Base-by-base conservation (phyloP, 2,797 vertebrate species). In the Botia kubotai region DNA sequence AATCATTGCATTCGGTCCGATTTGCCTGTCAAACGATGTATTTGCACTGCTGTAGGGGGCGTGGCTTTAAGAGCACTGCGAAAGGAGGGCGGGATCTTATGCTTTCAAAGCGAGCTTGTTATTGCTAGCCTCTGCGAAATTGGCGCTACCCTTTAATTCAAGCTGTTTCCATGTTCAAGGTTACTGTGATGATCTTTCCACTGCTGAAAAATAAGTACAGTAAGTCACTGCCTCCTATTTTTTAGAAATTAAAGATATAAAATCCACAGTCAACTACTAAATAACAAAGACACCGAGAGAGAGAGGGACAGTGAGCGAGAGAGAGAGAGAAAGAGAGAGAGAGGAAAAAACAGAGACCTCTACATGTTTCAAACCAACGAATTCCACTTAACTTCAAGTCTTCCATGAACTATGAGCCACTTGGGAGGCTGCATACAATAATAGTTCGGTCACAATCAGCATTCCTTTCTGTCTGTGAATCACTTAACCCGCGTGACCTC, bases 401-500 rank as follows among this genome's bases (percentile, higher is more conserved):
- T 65, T 79, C 29, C 46, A 55, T 53, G 19, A 79, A 72, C 69
- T 26, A 72, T 26, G 48, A 79, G 69, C 69, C 77, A 72, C 29
- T 6, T 0, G 58, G 58, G 69, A 65, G 48, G 65, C 46, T 29
- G 58, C 71, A 65, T 65, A 79, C 58, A 65, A 63, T 79, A 72
- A 65, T 19, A 53, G 55, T 33, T 12, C 76, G 36, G 58, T 39
- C 58, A 65, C 58, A 72, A 53, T 72, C 67, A 48, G 69, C 50
- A 52, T 79, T 79, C 62, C 53, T 63, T 53, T 36, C 14, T 50
- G 23, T 60, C 63, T 67, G 75, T 52, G 55, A 79, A 74, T 57
- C 79, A 73, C 75, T 82, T 86, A 82, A 83, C 82, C 60, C 29
- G n/a, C 2, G 17, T 17, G 53, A 82, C 70, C 80, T 73, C 26